Percentiles rank a stretch among this genome's conserved stretches.
These are phyloP conservation scores for Papilio protenor DNA, from an alignment of 2,888 invertebrate genomes.

Conservation along the genomic window DNA sequence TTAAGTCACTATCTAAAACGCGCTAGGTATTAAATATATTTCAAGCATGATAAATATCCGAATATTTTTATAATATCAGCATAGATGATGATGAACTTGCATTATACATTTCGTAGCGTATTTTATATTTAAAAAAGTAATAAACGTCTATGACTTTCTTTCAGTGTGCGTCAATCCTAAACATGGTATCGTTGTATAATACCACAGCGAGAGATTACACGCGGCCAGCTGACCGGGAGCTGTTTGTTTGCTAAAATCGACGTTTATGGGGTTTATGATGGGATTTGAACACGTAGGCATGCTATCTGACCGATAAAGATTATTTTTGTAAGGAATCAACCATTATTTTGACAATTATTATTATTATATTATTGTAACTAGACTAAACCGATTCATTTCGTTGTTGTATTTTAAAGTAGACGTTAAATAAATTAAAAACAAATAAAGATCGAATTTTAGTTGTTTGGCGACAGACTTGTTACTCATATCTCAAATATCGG, in stretches of 20 bases:
- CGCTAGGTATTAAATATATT: too few relatives aligned
- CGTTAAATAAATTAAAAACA: background rate
- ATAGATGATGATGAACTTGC: too few relatives aligned
- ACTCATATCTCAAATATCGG: background rate
- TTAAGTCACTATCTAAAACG: too few relatives aligned
- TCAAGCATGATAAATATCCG: too few relatives aligned
- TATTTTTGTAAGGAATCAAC: background rate
- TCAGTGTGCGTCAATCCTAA: slow-evolving; percentile 56
- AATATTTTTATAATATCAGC: too few relatives aligned
- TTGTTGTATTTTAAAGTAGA: background rate
- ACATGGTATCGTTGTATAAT: slow-evolving; percentile 66
- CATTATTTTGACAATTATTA: background rate
- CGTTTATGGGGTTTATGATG: slow-evolving; percentile 51
- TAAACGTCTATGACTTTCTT: background rate
- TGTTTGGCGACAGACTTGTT: background rate
- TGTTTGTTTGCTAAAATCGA: slow-evolving; percentile 69
- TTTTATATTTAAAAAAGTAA: too few relatives aligned
- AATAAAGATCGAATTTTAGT: background rate
- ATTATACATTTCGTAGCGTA: too few relatives aligned
- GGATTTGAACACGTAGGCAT: slow-evolving; percentile 50
- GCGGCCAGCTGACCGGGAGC: slow-evolving; percentile 67
- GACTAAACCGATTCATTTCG: background rate
- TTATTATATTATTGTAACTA: background rate
- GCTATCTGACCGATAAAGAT: background rate
- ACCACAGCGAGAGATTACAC: slow-evolving; percentile 72